These are phyloP conservation scores for Gallinago stenura DNA, from an alignment of 2,797 vertebrate genomes.

Conservation along the genomic window DNA sequence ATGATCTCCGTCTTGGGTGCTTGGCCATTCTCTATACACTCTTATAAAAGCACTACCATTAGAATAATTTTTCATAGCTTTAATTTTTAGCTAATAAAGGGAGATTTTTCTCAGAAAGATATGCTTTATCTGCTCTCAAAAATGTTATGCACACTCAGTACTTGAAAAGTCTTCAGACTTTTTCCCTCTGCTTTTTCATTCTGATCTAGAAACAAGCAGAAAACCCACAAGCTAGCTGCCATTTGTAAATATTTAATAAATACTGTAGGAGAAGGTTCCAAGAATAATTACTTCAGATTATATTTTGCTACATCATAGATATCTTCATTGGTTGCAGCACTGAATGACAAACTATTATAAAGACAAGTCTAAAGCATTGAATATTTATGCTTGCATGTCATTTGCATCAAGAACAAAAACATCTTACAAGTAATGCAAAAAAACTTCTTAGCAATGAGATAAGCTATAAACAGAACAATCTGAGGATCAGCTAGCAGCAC, in stretches of 20 bases:
- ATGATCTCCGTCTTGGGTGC: neutral
- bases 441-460: neutral
- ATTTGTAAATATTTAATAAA: slow-evolving; percentile 54
- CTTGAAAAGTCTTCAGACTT: neutral
- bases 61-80: neutral
- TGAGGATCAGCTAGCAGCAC: neutral
- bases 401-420: slow-evolving; percentile 10
- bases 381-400: slow-evolving; percentile 27
- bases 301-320: neutral
- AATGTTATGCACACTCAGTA: neutral
- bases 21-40: neutral
- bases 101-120: neutral
- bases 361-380: neutral
- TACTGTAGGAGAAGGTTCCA: slow-evolving; percentile 3
- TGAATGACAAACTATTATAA: slow-evolving; percentile 1
- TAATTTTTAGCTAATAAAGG: neutral
- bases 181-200: neutral
- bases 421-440: neutral
- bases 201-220: neutral
- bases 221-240: neutral
- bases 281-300: slow-evolving; percentile 31
- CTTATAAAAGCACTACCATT: neutral
- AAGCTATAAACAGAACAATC: neutral
- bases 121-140: neutral
- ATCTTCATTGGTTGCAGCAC: neutral